A percentile compares a stretch with the other conserved stretches of the same genome.
Conservation (phyloP, 2,888 invertebrate genomes). For the Volucella inanis region DNA sequence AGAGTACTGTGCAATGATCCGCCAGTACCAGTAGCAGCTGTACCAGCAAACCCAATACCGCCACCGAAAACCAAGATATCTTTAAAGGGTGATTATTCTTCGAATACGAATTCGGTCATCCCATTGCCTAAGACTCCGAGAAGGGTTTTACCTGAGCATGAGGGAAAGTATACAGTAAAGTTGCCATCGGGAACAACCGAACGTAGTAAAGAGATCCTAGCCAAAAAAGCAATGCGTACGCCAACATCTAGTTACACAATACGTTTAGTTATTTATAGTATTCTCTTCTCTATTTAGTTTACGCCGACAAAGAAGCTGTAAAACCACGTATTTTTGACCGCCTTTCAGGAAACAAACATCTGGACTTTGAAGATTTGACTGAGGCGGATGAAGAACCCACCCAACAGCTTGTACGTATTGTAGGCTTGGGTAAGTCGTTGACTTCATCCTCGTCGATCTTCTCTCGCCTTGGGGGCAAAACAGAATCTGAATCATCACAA, state of each 20-base stretch:
- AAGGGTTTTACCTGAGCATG: constrained; percentile 84
- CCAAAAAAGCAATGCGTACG: constrained; percentile 81
- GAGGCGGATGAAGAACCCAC: constrained; percentile 74
- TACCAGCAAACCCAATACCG: constrained; percentile 80
- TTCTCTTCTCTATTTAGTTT: constrained; percentile 77
- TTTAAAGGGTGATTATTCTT: constrained; percentile 60
- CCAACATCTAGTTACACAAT: background rate
- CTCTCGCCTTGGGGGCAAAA: constrained; percentile 81
- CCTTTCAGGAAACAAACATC: constrained; percentile 75
- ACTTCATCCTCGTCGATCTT: constrained; percentile 79
- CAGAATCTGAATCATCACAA: constrained; percentile 54
- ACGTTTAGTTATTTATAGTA: background rate
- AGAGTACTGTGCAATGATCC: constrained; percentile 83
- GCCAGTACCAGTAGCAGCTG: constrained; percentile 84
- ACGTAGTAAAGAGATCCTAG: constrained; percentile 83
- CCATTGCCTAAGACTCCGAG: constrained; percentile 80
- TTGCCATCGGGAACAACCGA: constrained; percentile 84
- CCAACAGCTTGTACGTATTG: constrained; percentile 78
- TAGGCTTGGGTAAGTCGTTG: constrained; percentile 76
- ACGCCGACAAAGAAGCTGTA: constrained; percentile 80
- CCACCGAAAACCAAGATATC: constrained; percentile 75
- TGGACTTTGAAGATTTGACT: constrained; percentile 39
- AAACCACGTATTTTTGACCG: constrained; percentile 80
- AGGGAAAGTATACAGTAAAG: constrained; percentile 85
- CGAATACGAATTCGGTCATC: constrained; percentile 57